These are phyloP conservation scores for Argopecten irradians DNA, from an alignment of 1,140 invertebrate genomes.

Conservation along the genomic window DNA sequence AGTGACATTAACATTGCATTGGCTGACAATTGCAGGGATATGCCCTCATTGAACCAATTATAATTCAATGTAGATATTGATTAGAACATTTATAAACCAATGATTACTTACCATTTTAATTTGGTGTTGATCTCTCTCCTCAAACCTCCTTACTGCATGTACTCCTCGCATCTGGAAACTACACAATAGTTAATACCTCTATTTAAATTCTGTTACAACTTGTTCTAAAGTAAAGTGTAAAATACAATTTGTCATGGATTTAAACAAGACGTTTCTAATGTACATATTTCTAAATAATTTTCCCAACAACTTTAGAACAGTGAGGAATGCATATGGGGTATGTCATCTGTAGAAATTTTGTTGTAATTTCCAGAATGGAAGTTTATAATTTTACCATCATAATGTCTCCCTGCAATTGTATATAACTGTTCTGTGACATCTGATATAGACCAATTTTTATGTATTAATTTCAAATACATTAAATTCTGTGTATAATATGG, in stretches of 20 bases:
- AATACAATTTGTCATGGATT: background rate
- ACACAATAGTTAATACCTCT: background rate
- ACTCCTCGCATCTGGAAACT: background rate
- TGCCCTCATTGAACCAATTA: background rate
- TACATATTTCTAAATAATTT: background rate
- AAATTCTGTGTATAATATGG: too few relatives aligned
- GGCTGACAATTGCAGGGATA: background rate
- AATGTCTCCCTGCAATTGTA: too few relatives aligned
- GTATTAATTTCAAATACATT: too few relatives aligned
- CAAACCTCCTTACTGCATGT: conserved; percentile 22
- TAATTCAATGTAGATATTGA: background rate
- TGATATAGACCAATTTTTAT: too few relatives aligned
- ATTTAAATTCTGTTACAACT: background rate
- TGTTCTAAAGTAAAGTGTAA: background rate
- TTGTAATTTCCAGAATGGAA: too few relatives aligned
- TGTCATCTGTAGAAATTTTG: too few relatives aligned
- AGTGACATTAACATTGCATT: background rate
- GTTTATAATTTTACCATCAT: too few relatives aligned
- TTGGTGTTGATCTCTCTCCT: conserved; percentile 19
- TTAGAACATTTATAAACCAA: background rate
- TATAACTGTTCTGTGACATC: too few relatives aligned
- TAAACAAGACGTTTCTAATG: background rate
- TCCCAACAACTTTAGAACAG: background rate
- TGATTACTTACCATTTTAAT: background rate
- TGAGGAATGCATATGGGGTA: too few relatives aligned